phyloP scores from a whole-genome alignment of 2,113 vertebrate genomes.

The Papio anubis region DNA sequence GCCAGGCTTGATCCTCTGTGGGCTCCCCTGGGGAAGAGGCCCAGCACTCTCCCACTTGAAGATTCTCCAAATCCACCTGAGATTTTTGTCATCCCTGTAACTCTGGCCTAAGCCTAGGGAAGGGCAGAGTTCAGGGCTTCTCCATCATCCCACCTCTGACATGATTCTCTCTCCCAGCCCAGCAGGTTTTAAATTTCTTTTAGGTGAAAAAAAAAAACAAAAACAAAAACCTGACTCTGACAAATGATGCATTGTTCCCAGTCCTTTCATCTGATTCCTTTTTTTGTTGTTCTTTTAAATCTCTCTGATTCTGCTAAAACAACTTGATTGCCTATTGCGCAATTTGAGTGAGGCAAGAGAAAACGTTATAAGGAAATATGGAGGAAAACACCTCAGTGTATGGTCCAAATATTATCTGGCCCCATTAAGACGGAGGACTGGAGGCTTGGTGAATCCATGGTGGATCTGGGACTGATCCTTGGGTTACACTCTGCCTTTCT shows the following conservation, averaged over 20 bases:
- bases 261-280: not conserved
- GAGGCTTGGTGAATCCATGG: not conserved
- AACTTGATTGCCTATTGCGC: not conserved
- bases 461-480: not conserved
- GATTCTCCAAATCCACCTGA: not conserved
- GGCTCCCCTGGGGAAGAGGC: fast-evolving
- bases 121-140: not conserved
- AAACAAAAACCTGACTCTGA: not conserved
- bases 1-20: not conserved
- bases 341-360: not conserved
- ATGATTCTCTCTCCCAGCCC: not conserved
- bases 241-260: not conserved
- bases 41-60: not conserved
- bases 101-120: not conserved
- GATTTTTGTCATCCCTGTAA: not conserved
- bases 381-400: not conserved
- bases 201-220: not conserved
- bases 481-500: not conserved
- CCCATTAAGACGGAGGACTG: not conserved
- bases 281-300: not conserved
- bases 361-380: not conserved
- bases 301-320: not conserved
- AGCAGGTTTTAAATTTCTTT: not conserved
- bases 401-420: no score
- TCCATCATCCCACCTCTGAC: not conserved